Conservation (phyloP, 2,888 invertebrate genomes). For the Agrypnus murinus region DNA sequence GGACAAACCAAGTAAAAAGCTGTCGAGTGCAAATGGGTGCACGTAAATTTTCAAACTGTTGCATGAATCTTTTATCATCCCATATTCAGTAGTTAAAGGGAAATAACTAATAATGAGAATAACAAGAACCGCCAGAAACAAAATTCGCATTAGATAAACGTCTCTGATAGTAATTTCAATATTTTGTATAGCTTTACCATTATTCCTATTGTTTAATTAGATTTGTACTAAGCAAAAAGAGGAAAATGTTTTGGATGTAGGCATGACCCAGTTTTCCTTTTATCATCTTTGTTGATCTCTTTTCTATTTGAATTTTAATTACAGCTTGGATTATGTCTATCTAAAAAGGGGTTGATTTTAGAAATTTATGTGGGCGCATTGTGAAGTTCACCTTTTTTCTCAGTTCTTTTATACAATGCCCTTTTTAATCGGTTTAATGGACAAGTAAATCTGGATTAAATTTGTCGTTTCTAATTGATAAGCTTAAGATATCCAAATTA, state of each 20-base stretch:
- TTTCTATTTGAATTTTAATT: conserved; percentile 1
- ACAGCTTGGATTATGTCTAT: neutral
- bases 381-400: too few species aligned
- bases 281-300: neutral
- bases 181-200: neutral
- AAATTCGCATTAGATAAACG: neutral
- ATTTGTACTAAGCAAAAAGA: neutral
- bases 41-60: conserved; percentile 12
- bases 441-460: too few species aligned
- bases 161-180: neutral
- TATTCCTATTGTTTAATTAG: neutral
- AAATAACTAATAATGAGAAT: too few species aligned
- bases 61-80: neutral
- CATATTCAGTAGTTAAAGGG: too few species aligned
- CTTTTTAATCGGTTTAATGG: too few species aligned
- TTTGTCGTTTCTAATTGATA: too few species aligned
- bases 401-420: too few species aligned
- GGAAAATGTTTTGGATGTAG: neutral
- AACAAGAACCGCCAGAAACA: neutral
- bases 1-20: conserved; percentile 3
- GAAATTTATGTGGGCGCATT: neutral
- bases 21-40: conserved; percentile 1
- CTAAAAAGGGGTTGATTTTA: too few species aligned
- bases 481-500: too few species aligned
- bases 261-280: neutral